A percentile compares a stretch with the other conserved stretches of the same genome.
These are phyloP conservation scores for Epicampocera succincta DNA, from an alignment of 2,888 invertebrate species.

Conservation along the genomic window DNA sequence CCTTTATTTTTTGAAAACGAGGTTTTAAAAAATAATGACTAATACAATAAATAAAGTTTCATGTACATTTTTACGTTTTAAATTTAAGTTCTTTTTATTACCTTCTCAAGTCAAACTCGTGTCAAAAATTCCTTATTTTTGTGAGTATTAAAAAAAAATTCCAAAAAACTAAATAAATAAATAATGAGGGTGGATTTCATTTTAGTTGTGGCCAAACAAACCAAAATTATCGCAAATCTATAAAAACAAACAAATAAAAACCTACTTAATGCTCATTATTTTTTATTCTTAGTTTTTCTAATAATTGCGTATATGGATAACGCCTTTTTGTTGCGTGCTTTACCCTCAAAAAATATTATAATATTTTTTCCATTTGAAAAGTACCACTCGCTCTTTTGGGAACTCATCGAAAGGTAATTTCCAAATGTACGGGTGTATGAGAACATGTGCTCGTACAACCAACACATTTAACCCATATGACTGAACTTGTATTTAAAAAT, in stretches of 20 bases:
- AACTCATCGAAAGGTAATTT: neutral
- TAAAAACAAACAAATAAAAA: conserved; percentile 12
- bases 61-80: too few relatives aligned
- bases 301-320: conserved; percentile 50
- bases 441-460: neutral
- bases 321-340: conserved; percentile 57
- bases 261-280: conserved; percentile 25
- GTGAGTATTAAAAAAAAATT: neutral
- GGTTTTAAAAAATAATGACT: too few relatives aligned
- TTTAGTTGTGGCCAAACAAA: conserved; percentile 1
- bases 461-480: conserved; percentile 23
- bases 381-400: conserved; percentile 41
- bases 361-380: conserved; percentile 14
- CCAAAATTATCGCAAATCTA: conserved; percentile 17
- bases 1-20: too few relatives aligned
- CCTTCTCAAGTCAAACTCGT: neutral
- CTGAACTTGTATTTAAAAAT: conserved; percentile 11
- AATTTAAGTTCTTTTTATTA: too few relatives aligned
- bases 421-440: too few relatives aligned
- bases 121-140: neutral
- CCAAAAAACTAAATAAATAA: neutral
- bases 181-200: neutral
- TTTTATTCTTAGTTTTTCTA: conserved; percentile 18
- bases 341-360: neutral
- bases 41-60: too few relatives aligned